Evolutionary conservation across 2,797 vertebrate genomes (phyloP).

Genomic region (Carapus acus): DNA sequence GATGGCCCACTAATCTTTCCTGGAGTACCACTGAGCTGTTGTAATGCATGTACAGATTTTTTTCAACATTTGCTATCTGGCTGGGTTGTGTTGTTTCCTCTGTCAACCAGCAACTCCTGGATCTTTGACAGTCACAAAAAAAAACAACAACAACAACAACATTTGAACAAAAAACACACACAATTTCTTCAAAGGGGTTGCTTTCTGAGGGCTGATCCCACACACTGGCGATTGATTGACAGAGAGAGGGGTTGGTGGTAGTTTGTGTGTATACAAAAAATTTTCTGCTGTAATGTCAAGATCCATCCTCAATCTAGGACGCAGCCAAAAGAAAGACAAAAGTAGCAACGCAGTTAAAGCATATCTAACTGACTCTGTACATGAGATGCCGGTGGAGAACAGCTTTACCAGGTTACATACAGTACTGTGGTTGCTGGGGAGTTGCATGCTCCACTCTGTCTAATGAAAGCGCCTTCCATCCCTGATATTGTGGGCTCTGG

Average conservation of each 20-base stretch:
- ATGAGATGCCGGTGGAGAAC: constrained; percentile 44
- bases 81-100: constrained; percentile 56
- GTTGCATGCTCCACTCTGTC: constrained; percentile 62
- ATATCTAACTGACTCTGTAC: constrained; percentile 35
- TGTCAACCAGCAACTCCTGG: constrained; percentile 50
- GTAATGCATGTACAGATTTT: constrained; percentile 36
- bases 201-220: constrained; percentile 37
- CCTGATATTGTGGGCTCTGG: constrained; percentile 74
- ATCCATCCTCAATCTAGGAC: constrained; percentile 41
- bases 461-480: constrained; percentile 75
- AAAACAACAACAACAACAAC: no score
- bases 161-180: constrained; percentile 64
- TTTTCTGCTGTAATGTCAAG: constrained; percentile 28
- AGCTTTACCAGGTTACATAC: constrained; percentile 51
- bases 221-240: constrained; percentile 45
- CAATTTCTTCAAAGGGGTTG: constrained; percentile 53
- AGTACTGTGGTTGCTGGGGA: constrained; percentile 56
- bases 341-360: constrained; percentile 3
- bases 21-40: constrained; percentile 41
- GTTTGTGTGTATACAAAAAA: constrained; percentile 13
- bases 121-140: constrained; percentile 59
- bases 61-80: constrained; percentile 9
- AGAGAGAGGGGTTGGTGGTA: constrained; percentile 8
- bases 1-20: constrained; percentile 44
- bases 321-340: constrained; percentile 33